Conservation (phyloP, 64 coral and sea anemone genomes). For the Orbicella faveolata region DNA sequence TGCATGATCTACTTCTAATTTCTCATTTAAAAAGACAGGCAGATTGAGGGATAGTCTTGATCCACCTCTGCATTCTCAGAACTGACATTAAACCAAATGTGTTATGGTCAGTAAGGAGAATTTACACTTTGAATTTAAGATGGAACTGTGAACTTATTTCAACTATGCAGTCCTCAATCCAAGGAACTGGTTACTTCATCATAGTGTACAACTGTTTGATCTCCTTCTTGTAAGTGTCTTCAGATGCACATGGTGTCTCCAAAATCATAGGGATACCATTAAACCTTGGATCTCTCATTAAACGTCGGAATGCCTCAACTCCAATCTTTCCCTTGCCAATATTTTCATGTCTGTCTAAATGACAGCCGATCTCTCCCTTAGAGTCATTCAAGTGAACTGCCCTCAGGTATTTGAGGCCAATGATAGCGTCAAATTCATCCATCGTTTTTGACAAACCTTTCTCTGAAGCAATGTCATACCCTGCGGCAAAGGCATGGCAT, state of each 20-base stretch:
- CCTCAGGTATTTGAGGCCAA: slow-evolving; percentile 81
- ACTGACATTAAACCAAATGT: no score
- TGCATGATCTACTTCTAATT: no score
- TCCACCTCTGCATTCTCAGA: no score
- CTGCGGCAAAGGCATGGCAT: slow-evolving; percentile 96
- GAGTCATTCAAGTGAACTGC: slow-evolving; percentile 94
- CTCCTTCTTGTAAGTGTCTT: slow-evolving; percentile 77
- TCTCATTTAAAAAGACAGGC: no score
- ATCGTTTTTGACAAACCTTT: slow-evolving; percentile 72
- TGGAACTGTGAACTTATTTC: no score
- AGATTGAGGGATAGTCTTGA: no score
- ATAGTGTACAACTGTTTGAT: slow-evolving; percentile 75
- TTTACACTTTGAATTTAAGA: no score
- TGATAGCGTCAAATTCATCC: slow-evolving; percentile 77
- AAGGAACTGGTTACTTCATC: slow-evolving; percentile 3
- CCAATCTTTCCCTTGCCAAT: slow-evolving; percentile 97
- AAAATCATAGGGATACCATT: slow-evolving; percentile 92
- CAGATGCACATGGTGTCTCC: slow-evolving; percentile 81
- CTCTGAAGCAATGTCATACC: slow-evolving; percentile 73
- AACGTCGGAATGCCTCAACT: slow-evolving; percentile 51
- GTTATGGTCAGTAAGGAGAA: no score
- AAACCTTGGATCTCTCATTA: slow-evolving; percentile 87
- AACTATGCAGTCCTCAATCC: neutral
- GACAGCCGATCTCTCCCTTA: slow-evolving; percentile 90
- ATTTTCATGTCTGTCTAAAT: slow-evolving; percentile 95